Percentiles rank a stretch among this genome's conserved stretches.
Evolutionary conservation across 2,113 vertebrate genomes (phyloP).

Genomic region (Channa argus): DNA sequence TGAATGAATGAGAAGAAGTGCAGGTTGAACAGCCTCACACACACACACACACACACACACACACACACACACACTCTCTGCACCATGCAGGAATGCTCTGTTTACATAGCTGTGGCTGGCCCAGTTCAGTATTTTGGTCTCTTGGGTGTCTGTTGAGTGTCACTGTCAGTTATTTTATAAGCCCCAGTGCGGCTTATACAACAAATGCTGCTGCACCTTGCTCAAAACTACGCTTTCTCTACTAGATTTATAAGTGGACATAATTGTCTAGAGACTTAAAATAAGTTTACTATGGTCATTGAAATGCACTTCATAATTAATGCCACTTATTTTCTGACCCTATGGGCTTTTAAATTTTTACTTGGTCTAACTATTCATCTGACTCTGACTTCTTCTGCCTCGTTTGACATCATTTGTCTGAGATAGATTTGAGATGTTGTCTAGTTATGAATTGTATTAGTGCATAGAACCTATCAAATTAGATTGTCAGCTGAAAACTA

Average conservation of each 20-base stretch:
- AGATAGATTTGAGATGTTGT: neutral
- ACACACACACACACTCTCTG: conserved; percentile 10
- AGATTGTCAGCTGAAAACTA: neutral
- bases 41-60: conserved; percentile 2
- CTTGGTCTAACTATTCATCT: too few relatives aligned
- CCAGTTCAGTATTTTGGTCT: conserved; percentile 54
- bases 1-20: too few relatives aligned
- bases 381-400: neutral
- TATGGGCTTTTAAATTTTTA: neutral
- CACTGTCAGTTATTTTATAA: conserved; percentile 57
- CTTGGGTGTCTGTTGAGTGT: conserved; percentile 74
- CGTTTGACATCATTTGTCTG: neutral
- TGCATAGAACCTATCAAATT: neutral
- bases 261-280: neutral
- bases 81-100: conserved; percentile 71
- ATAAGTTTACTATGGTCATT: conserved; percentile 5
- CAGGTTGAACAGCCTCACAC: neutral
- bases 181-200: neutral
- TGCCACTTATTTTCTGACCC: neutral
- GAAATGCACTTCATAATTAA: neutral
- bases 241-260: conserved; percentile 20
- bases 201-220: conserved; percentile 6
- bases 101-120: conserved; percentile 72
- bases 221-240: neutral
- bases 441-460: neutral